Base-by-base conservation (phyloP, 2,888 invertebrate genomes). In the Drosophila borealis region DNA sequence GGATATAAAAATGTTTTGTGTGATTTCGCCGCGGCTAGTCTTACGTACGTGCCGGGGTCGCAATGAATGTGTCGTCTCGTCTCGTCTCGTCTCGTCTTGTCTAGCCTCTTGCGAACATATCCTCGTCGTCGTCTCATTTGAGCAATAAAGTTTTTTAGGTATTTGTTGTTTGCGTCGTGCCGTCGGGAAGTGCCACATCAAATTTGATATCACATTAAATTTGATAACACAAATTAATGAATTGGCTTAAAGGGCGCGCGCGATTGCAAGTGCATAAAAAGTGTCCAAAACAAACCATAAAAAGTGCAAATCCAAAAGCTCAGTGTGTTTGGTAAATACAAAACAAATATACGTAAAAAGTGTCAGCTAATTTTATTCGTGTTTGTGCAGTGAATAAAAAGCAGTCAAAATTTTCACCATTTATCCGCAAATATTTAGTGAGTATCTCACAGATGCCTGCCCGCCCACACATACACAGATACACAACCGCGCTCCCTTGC, bases 1-100 rank as follows among this genome's bases (percentile, higher is more conserved):
- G 91, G 91, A 91, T 91, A 90, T 91, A 90, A 90, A 83, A 90
- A 90, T 91, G 90, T 91, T 90, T 91, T 91, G 90, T 91, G 86
- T 81, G 84, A 83, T 87, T 80, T 74, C 77, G 83, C 82, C 81
- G 89, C 87, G 89, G 90, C 85, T 91, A 90, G 90, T 91, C 89
- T 91, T 91, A 90, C 90, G 91, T 91, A 91, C 90, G 90, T 90
- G 91, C 91, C 90, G 91, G 90, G 90, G 88, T 70, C 89, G 90
- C 90, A 88, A 88, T 91, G 91, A 90, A 91, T 90, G 88, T 69
- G 41, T 65, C 73, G 56, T 61, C 49, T 62, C 57, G 42, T 55
- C 66, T 64, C 73, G 64, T 53, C 55, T 72, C 53, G 48, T 34
- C 36, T 29, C 29, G n/a, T 55, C 36, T 29, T 17, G n/a, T 55